Conservation (phyloP, 2,797 vertebrate genomes). For the Peromyscus aztecus region DNA sequence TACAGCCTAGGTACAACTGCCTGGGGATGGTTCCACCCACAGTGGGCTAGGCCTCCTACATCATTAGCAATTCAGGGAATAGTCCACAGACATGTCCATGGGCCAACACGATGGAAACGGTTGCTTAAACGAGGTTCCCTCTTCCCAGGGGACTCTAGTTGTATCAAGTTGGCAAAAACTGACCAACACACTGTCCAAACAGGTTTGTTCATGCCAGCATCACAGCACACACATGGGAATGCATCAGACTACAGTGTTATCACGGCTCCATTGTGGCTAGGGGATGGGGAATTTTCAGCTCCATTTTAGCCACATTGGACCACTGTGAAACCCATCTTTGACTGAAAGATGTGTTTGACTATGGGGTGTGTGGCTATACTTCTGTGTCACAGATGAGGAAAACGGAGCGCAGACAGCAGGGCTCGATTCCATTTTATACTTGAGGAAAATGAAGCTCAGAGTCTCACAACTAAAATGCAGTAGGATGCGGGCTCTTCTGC, state of each 20-base stretch:
- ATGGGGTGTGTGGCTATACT: neutral
- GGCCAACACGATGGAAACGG: neutral
- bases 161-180: neutral
- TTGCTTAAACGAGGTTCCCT: neutral
- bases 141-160: neutral
- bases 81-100: neutral
- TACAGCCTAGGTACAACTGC: neutral
- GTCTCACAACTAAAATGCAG: neutral
- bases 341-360: too few species aligned
- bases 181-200: neutral
- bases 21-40: neutral
- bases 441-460: neutral
- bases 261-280: neutral
- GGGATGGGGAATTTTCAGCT: neutral
- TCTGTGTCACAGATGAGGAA: slow-evolving; percentile 12
- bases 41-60: neutral
- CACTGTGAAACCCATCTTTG: neutral
- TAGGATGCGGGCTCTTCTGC: neutral
- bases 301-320: neutral
- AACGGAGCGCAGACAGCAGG: neutral
- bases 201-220: neutral
- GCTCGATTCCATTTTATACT: neutral
- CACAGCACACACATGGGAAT: neutral
- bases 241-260: neutral
- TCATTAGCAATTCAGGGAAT: neutral